These are phyloP conservation scores for Nomada flava DNA, from an alignment of 2,888 invertebrate genomes.

Conservation along the genomic window DNA sequence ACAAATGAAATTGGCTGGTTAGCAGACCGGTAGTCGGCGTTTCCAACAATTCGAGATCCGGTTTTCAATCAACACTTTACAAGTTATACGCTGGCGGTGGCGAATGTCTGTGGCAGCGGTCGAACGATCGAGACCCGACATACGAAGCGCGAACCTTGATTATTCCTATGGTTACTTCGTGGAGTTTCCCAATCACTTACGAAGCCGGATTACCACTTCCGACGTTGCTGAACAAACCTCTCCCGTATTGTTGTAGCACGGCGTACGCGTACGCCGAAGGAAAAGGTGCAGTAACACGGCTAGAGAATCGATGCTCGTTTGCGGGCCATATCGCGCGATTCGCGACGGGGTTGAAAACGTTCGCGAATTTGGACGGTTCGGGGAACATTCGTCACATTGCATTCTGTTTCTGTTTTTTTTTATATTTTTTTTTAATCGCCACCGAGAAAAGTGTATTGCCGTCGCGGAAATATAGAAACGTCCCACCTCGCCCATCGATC, in stretches of 20 bases:
- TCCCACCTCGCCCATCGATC: neutral
- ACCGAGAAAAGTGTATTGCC: neutral
- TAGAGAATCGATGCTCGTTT: constrained; percentile 5
- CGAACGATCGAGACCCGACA: constrained; percentile 45
- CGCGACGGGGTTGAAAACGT: no score
- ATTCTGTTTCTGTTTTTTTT: no score
- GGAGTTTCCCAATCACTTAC: constrained; percentile 78
- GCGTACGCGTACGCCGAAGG: neutral
- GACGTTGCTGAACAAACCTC: constrained; percentile 60
- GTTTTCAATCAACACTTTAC: constrained; percentile 56
- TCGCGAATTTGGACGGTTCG: neutral
- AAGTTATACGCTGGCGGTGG: constrained; percentile 56
- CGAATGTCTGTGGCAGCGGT: constrained; percentile 51
- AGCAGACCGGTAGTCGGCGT: constrained; percentile 19
- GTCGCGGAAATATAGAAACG: neutral
- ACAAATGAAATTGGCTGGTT: constrained; percentile 48
- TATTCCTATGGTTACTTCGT: constrained; percentile 73
- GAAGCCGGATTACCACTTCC: constrained; percentile 75
- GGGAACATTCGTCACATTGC: neutral
- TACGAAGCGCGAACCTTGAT: constrained; percentile 73
- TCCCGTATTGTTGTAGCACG: constrained; percentile 44
- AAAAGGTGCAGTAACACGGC: neutral
- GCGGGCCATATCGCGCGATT: neutral
- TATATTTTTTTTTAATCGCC: neutral
- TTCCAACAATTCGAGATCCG: constrained; percentile 9